Percentiles rank a stretch among this genome's conserved stretches.
Evolutionary conservation across 1,140 invertebrate species (phyloP).

Genomic region (Dendroctonus ponderosae): DNA sequence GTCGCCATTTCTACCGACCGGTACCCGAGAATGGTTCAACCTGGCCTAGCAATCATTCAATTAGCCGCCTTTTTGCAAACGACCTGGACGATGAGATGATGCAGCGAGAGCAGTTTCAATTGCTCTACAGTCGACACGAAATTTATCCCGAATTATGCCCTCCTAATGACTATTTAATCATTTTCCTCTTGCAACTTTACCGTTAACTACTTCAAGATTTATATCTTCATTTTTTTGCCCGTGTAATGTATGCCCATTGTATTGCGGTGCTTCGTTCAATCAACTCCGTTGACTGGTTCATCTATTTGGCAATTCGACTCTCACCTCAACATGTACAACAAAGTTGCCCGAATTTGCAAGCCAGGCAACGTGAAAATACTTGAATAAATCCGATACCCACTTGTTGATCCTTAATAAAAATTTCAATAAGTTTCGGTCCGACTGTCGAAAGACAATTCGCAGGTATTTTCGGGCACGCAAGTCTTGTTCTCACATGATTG

Average conservation of each 20-base stretch:
- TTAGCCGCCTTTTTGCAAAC: conserved; percentile 18
- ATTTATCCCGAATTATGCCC: conserved; percentile 10
- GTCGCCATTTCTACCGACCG: conserved; percentile 16
- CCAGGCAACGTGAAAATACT: no score
- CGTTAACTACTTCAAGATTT: conserved; percentile 4
- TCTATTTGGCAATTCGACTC: no score
- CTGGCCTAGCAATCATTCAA: conserved; percentile 27
- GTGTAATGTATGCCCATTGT: no score
- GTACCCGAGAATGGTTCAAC: neutral
- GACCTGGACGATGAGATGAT: neutral
- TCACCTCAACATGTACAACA: no score
- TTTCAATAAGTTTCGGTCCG: neutral
- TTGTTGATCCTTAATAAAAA: no score
- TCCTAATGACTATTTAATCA: conserved; percentile 23
- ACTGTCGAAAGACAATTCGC: conserved; percentile 9
- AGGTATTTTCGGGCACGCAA: conserved; percentile 19
- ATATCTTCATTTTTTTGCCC: neutral
- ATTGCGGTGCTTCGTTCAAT: no score
- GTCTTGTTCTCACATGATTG: conserved; percentile 24
- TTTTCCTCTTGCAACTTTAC: conserved; percentile 2
- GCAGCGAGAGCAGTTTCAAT: neutral
- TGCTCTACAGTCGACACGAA: neutral
- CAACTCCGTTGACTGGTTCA: no score
- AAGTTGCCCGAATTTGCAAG: no score
- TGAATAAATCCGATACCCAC: no score